Conservation (phyloP, 2,113 vertebrate species). For the Opisthocomus hoazin region DNA sequence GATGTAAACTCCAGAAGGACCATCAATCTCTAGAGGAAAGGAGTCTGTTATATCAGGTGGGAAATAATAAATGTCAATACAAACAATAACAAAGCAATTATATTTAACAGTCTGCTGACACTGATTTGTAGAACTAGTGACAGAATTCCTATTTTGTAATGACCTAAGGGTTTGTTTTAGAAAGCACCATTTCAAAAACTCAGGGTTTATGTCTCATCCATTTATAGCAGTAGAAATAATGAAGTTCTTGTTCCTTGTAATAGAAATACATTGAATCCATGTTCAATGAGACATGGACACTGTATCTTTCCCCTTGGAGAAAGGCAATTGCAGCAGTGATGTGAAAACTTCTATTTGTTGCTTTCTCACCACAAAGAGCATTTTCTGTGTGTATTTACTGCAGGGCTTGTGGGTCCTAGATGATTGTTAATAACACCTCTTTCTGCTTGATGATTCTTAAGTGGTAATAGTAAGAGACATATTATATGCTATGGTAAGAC, state of each 20-base stretch:
- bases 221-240: slow-evolving; percentile 11
- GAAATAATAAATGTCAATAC: slow-evolving; percentile 26
- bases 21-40: background rate
- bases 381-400: background rate
- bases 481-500: background rate
- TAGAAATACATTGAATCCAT: slow-evolving; percentile 6
- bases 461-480: background rate
- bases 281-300: background rate
- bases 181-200: slow-evolving; percentile 11
- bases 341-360: background rate
- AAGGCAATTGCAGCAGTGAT: background rate
- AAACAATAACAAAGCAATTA: background rate
- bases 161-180: background rate
- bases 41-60: background rate
- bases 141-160: background rate
- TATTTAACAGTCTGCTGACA: slow-evolving; percentile 12
- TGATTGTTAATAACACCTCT: background rate
- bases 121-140: background rate
- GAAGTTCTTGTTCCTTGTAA: slow-evolving; percentile 3
- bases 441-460: background rate
- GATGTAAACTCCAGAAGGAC: background rate
- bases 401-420: background rate
- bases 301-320: slow-evolving; percentile 4
- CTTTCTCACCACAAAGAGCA: background rate
- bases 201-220: background rate